phyloP scores from a whole-genome alignment of 1,140 invertebrate species.

The Phthorimaea operculella region DNA sequence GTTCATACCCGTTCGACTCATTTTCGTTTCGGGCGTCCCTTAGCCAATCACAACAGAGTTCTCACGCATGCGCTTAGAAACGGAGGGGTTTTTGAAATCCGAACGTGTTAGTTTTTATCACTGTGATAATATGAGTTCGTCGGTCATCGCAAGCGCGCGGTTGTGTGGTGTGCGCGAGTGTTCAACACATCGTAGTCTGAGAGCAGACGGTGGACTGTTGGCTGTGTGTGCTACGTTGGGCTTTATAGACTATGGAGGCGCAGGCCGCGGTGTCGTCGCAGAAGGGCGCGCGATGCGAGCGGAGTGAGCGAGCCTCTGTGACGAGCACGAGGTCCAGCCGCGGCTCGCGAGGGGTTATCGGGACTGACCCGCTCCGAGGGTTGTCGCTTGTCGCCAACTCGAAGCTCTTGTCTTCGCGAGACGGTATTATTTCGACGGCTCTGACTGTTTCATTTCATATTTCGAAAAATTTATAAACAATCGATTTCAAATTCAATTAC shows the following conservation, averaged over 20 bases:
- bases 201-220: conserved; percentile 54
- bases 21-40: conserved; percentile 33
- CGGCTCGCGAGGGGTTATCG: conserved; percentile 46
- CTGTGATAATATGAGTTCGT: conserved; percentile 22
- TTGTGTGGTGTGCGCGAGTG: conserved; percentile 18
- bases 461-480: too few species aligned
- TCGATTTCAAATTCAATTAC: too few species aligned
- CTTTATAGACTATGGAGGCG: conserved; percentile 56
- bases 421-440: too few species aligned
- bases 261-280: conserved; percentile 23
- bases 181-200: conserved; percentile 54
- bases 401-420: too few species aligned
- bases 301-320: not conserved
- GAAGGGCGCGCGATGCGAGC: conserved; percentile 46
- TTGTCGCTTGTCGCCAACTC: conserved; percentile 30
- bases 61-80: conserved; percentile 47
- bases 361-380: conserved; percentile 27
- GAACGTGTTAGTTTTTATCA: conserved; percentile 17
- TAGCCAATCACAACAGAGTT: conserved; percentile 48
- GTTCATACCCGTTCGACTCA: conserved; percentile 44
- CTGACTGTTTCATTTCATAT: too few species aligned
- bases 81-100: conserved; percentile 47
- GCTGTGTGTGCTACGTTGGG: conserved; percentile 42
- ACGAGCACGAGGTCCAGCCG: conserved; percentile 36
- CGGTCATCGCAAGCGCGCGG: conserved; percentile 36